A percentile compares a stretch with the other conserved stretches of the same genome.
Conservation (phyloP, 2,113 vertebrate species). For the Brachypteracias leptosomus region DNA sequence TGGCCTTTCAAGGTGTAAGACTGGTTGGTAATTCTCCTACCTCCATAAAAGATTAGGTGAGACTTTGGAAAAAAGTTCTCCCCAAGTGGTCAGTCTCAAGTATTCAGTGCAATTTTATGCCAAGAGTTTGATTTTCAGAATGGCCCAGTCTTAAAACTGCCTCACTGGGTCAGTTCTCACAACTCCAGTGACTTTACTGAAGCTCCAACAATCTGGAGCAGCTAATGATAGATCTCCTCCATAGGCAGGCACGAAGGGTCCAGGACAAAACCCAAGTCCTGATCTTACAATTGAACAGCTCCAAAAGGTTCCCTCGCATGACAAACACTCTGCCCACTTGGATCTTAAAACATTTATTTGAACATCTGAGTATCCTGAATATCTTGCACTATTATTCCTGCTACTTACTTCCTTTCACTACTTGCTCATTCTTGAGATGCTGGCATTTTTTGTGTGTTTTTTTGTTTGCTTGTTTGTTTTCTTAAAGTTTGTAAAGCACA, state of each 20-base stretch:
- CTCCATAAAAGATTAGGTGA: neutral
- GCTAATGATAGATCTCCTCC: neutral
- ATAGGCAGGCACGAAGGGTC: neutral
- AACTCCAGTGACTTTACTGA: neutral
- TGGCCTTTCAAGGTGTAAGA: neutral
- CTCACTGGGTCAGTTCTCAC: neutral
- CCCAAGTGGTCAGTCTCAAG: neutral
- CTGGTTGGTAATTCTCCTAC: neutral
- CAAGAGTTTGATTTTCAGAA: neutral
- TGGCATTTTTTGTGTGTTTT: neutral
- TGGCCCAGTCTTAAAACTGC: neutral
- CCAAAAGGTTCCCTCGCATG: neutral
- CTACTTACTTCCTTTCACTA: neutral
- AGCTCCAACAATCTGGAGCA: neutral
- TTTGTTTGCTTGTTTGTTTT: neutral
- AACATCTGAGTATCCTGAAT: neutral
- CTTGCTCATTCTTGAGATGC: neutral
- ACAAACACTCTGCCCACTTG: neutral
- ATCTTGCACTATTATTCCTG: neutral
- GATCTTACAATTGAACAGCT: neutral
- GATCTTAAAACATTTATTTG: neutral
- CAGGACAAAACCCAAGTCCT: neutral
- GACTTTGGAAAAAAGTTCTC: neutral
- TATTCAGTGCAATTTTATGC: neutral
- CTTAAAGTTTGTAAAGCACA: neutral